Base-by-base conservation (phyloP, 2,113 vertebrate genomes). In the Sterrhoptilus dennistouni region DNA sequence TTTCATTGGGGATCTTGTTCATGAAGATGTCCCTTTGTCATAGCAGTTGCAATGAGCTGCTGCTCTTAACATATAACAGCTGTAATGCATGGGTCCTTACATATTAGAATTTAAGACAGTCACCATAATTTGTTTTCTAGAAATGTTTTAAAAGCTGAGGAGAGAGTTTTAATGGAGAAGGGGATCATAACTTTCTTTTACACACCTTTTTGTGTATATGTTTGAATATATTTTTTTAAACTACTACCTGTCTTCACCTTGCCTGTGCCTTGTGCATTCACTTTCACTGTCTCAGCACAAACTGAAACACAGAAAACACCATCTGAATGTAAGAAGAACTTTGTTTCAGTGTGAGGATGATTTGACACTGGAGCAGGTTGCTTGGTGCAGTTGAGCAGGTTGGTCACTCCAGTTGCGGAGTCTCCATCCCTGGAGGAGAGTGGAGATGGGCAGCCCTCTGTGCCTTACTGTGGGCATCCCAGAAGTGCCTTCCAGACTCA, bases 1-100 rank as follows among this genome's bases (percentile, higher is more conserved):
- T 94, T 92, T 95, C 64, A 49, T 60, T 33, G 8, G 90, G 82
- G 38, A 14, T 87, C 88, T 71, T 93, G 83, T 94, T 92, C 69
- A 77, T 93, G 90, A 95, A 95, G 92, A 79, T 25, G 38, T 89
- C 0, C 16, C 84, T 96, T 96, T 95, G 57, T 95, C 33, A 20
- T 49, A 85, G 79, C 84, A 93, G 36, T 91, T 97, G 54, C 49
- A 93, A 70, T 56, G 50, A 97, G 40, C 92, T 97, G 22, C 76
- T 97, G 44, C 83, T 70, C 56, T 31, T 96, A 68, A 66, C 52
- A 40, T 68, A 35, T 60, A 90, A 71, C 81, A 94, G 44, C 78
- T 64, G 8, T 92, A 94, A 97, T 95, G 77, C 65, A 13, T 52
- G 19, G 68, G 65, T 94, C 91, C 88, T 95, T 85, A 63, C 70